Percentiles rank a stretch among this genome's conserved stretches.
Evolutionary conservation across 2,797 vertebrate genomes (phyloP).

Genomic region (Masticophis lateralis): DNA sequence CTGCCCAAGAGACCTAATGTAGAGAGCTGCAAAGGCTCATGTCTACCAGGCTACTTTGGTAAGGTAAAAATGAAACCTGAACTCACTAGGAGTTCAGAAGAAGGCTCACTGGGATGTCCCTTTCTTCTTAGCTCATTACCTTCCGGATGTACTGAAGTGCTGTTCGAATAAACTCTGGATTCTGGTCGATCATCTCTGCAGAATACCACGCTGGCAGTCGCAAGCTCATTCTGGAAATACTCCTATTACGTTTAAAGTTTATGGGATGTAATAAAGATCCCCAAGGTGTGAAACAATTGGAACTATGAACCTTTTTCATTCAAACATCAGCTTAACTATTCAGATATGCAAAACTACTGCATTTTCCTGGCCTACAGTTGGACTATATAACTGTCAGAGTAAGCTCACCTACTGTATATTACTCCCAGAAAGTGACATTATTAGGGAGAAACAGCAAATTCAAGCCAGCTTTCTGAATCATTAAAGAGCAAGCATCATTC

Average conservation of each 20-base stretch:
- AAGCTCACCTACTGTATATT: background rate
- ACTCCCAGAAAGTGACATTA: background rate
- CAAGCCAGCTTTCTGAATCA: background rate
- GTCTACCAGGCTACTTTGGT: background rate
- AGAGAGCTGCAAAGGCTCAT: background rate
- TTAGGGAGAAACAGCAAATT: background rate
- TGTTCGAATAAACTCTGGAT: background rate
- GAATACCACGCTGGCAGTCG: background rate
- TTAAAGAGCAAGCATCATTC: background rate
- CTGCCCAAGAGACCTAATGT: too few relatives aligned
- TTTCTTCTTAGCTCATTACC: background rate
- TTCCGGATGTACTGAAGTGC: background rate
- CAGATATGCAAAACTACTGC: background rate
- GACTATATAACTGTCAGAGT: background rate
- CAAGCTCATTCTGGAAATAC: background rate
- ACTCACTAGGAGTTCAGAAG: background rate
- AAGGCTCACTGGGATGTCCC: too few relatives aligned
- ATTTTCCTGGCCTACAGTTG: background rate
- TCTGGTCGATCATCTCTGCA: background rate
- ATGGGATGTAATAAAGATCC: background rate
- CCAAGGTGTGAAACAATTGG: too few relatives aligned
- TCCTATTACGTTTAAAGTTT: background rate
- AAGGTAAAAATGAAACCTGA: background rate
- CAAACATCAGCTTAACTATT: background rate
- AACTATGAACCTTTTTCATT: background rate